phyloP scores from a whole-genome alignment of 2,113 vertebrate genomes.

The Myotis yumanensis region DNA sequence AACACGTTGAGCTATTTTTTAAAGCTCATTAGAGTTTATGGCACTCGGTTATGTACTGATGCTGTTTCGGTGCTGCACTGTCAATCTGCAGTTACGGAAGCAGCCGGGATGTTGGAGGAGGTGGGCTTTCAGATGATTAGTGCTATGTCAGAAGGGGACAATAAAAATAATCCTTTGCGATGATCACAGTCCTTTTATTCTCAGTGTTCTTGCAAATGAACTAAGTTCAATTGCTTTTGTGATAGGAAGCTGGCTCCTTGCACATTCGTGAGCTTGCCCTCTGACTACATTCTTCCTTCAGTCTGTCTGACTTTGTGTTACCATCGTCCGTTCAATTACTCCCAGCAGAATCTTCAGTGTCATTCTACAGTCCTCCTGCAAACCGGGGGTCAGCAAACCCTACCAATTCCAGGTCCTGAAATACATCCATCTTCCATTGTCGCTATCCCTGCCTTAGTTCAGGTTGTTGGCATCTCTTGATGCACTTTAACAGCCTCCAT shows the following conservation, averaged over 20 bases:
- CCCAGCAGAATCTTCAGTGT: neutral
- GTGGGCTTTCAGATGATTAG: neutral
- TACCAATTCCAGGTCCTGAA: neutral
- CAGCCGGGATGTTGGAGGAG: neutral
- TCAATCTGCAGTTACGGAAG: conserved; percentile 18
- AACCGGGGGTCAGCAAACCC: neutral
- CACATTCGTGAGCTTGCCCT: neutral
- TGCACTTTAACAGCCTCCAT: neutral
- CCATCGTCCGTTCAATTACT: neutral
- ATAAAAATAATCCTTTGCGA: neutral
- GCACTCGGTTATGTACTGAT: neutral
- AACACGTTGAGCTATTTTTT: conserved; percentile 40
- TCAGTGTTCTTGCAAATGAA: neutral
- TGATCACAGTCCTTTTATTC: neutral
- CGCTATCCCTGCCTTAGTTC: neutral
- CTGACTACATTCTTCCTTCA: neutral
- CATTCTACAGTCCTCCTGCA: neutral
- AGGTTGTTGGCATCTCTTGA: neutral
- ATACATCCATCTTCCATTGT: neutral
- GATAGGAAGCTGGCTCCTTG: neutral
- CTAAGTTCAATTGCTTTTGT: neutral
- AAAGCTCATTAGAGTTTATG: conserved; percentile 46
- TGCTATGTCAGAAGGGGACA: neutral
- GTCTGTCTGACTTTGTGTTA: neutral
- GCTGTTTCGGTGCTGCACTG: neutral